A percentile compares a stretch with the other conserved stretches of the same genome.
Evolutionary conservation across 1,140 invertebrate genomes (phyloP).

Genomic region (Ceratosolen solmsi): DNA sequence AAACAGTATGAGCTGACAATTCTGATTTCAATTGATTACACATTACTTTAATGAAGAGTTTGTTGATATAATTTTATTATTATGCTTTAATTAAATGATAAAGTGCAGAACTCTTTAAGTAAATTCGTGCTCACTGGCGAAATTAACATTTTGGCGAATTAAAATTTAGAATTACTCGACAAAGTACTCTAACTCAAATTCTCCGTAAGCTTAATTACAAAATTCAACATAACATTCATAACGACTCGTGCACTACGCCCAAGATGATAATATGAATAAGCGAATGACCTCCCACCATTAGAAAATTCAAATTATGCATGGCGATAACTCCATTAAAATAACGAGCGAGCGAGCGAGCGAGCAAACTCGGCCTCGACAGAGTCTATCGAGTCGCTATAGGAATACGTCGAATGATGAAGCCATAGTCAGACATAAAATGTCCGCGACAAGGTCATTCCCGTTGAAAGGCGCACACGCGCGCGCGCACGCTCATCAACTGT

Average conservation of each 20-base stretch:
- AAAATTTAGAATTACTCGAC: background rate
- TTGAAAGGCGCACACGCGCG: background rate
- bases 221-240: background rate
- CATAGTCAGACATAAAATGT: background rate
- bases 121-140: background rate
- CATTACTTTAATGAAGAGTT: background rate
- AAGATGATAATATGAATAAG: background rate
- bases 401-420: background rate
- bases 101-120: background rate
- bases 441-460: background rate
- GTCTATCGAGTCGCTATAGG: conserved; percentile 21
- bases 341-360: background rate
- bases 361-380: conserved; percentile 21
- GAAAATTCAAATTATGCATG: conserved; percentile 44
- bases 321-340: conserved; percentile 34
- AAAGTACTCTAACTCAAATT: background rate
- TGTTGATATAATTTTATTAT: background rate
- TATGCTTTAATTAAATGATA: background rate
- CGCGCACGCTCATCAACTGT: too few relatives aligned
- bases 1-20: too few relatives aligned
- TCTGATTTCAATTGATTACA: background rate
- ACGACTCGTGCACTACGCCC: background rate
- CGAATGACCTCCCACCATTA: background rate
- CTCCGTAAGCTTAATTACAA: background rate
- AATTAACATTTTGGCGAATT: background rate